Percentiles rank a stretch among this genome's conserved stretches.
Evolutionary conservation across 2,797 vertebrate species (phyloP).

Genomic region (Sphenodon punctatus): DNA sequence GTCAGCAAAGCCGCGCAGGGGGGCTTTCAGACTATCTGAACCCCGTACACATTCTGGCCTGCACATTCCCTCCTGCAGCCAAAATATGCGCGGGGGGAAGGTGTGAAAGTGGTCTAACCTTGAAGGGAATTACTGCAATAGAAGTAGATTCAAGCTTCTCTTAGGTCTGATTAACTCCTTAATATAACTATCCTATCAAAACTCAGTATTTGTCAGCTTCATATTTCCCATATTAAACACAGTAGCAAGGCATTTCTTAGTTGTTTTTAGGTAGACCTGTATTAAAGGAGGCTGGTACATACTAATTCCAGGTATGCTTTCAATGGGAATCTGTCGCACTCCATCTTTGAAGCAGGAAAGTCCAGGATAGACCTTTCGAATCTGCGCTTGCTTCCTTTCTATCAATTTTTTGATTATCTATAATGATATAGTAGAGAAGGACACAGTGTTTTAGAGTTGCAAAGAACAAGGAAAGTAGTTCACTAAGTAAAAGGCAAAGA

Average conservation of each 20-base stretch:
- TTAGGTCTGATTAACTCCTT: constrained; percentile 27
- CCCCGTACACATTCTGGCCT: too few relatives aligned
- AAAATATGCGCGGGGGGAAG: too few relatives aligned
- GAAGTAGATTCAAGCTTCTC: not conserved
- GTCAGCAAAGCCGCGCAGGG: too few relatives aligned
- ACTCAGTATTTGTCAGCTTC: not conserved
- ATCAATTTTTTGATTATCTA: constrained; percentile 99
- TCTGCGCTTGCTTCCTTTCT: constrained; percentile 97
- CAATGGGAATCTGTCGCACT: constrained; percentile 97
- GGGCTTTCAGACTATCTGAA: too few relatives aligned
- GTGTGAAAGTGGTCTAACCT: not conserved
- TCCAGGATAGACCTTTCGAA: constrained; percentile 96
- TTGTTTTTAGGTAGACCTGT: constrained; percentile 3
- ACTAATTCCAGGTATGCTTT: constrained; percentile 99
- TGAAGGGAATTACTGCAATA: not conserved
- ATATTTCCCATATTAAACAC: not conserved
- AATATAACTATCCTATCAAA: not conserved
- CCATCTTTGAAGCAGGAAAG: constrained; percentile 99
- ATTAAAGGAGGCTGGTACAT: constrained; percentile 70
- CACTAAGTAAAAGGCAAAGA: too few relatives aligned
- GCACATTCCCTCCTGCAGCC: too few relatives aligned
- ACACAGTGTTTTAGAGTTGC: not conserved
- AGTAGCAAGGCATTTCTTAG: not conserved
- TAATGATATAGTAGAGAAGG: constrained; percentile 44
- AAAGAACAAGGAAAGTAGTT: not conserved